A percentile compares a stretch with the other conserved stretches of the same genome.
Evolutionary conservation across 2,797 vertebrate species (phyloP).

Genomic region (Acomys russatus): DNA sequence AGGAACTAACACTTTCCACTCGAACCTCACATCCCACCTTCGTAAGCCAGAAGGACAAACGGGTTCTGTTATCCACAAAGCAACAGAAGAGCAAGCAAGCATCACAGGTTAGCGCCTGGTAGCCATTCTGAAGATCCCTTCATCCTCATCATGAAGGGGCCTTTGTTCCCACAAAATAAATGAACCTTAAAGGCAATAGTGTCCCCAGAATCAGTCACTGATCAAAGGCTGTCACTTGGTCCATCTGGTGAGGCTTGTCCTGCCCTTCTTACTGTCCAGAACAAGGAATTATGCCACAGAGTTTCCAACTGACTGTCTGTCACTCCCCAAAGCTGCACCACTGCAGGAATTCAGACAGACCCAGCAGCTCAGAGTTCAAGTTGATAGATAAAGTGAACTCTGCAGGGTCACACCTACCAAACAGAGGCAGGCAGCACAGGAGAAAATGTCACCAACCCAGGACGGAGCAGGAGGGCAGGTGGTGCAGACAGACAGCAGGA

Average conservation of each 20-base stretch:
- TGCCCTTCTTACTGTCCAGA: background rate
- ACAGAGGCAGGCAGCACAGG: background rate
- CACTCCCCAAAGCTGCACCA: background rate
- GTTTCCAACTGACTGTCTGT: background rate
- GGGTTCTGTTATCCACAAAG: background rate
- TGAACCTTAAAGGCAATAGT: background rate
- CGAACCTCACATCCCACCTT: background rate
- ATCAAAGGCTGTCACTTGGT: background rate
- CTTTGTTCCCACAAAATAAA: background rate
- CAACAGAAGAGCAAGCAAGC: background rate
- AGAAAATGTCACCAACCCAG: fast-evolving
- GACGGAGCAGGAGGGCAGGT: fast-evolving
- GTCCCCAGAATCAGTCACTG: background rate
- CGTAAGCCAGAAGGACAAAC: background rate
- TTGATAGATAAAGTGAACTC: background rate
- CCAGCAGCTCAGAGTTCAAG: background rate
- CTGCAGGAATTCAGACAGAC: background rate
- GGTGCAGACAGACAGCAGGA: fast-evolving
- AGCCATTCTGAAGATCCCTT: background rate
- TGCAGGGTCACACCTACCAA: background rate
- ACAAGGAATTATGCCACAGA: background rate
- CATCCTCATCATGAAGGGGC: background rate
- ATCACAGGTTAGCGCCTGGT: background rate
- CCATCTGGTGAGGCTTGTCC: fast-evolving
- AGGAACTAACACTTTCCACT: background rate